Conservation (phyloP, 2,888 invertebrate species). For the Drosophila sordidapex region DNA sequence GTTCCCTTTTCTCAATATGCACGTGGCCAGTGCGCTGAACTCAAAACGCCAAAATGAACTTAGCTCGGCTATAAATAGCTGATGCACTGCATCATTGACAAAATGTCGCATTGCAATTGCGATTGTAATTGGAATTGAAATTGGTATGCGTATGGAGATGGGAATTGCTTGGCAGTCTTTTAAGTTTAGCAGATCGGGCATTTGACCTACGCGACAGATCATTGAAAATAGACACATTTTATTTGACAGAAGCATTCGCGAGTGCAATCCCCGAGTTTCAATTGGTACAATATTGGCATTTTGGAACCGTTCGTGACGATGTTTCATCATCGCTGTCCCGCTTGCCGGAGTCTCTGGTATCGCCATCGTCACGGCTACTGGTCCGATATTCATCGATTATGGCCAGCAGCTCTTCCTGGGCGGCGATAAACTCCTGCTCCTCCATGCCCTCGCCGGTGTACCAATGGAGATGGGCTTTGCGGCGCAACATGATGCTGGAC, state of each 20-base stretch:
- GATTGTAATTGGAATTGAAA: conserved; percentile 7
- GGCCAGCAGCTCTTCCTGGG: conserved; percentile 92
- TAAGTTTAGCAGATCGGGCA: conserved; percentile 66
- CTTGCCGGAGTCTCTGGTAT: not conserved
- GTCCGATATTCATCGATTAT: conserved; percentile 88
- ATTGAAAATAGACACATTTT: conserved; percentile 4
- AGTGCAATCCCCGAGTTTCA: conserved; percentile 4
- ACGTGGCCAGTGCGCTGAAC: conserved; percentile 47
- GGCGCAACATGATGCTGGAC: conserved; percentile 92
- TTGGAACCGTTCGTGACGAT: conserved; percentile 2
- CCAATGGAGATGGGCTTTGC: conserved; percentile 94
- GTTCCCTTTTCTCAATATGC: not conserved
- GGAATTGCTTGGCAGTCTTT: conserved; percentile 31
- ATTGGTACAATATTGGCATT: conserved; percentile 45
- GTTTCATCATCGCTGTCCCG: conserved; percentile 3
- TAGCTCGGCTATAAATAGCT: conserved; percentile 45
- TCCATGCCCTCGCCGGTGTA: conserved; percentile 96
- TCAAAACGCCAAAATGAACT: conserved; percentile 35
- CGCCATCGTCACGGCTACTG: conserved; percentile 43
- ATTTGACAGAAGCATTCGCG: not conserved
- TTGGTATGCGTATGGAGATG: not conserved
- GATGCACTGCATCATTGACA: conserved; percentile 37
- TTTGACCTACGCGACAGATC: conserved; percentile 39
- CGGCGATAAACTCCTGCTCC: conserved; percentile 93
- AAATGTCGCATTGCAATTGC: conserved; percentile 36